Conservation (phyloP, 1,140 invertebrate genomes). For the Drosophila kohkoa region DNA sequence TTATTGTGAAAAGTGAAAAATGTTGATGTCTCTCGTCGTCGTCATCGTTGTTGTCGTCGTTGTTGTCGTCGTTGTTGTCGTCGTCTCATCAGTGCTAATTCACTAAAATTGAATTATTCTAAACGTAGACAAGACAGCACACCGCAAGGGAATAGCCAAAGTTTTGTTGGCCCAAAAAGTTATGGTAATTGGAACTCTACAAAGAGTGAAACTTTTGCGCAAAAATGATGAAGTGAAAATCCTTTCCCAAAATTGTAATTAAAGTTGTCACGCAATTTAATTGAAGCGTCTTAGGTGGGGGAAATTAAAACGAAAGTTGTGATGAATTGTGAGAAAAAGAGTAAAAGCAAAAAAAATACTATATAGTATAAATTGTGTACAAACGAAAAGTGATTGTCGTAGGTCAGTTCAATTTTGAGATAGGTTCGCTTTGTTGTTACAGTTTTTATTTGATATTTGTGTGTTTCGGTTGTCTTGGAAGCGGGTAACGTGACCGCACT, state of each 20-base stretch:
- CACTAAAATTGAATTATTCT: not conserved
- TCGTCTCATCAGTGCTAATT: not conserved
- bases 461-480: not conserved
- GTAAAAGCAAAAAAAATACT: too few relatives aligned
- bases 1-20: not conserved
- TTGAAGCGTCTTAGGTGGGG: not conserved
- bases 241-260: not conserved
- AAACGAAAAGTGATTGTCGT: not conserved
- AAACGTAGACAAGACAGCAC: not conserved
- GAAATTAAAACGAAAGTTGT: not conserved
- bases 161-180: not conserved
- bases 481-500: not conserved
- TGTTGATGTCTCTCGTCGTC: not conserved
- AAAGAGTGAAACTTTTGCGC: not conserved
- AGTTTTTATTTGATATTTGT: too few relatives aligned
- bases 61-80: too few relatives aligned
- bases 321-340: too few relatives aligned
- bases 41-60: too few relatives aligned
- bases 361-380: not conserved
- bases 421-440: not conserved
- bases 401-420: conserved; percentile 5
- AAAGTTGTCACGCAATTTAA: conserved; percentile 1
- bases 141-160: not conserved
- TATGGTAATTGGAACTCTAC: conserved; percentile 1
- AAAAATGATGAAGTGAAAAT: not conserved